Evolutionary conservation across 2,888 invertebrate genomes (phyloP), one percentile per base, ranked within the genome.

Genomic region (Trichopoda pennipes): DNA sequence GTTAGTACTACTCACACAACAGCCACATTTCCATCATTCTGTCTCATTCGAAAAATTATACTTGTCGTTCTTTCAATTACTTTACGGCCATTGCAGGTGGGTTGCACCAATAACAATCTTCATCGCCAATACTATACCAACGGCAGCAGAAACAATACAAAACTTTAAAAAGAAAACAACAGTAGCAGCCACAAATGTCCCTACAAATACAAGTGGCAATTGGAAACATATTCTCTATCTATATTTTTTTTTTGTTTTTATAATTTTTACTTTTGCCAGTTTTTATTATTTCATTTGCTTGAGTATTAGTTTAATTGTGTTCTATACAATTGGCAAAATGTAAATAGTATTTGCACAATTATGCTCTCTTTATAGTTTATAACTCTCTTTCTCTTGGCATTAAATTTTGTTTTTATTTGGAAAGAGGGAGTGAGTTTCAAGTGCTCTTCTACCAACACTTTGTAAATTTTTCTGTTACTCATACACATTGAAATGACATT

Each of bases 31-130:
- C 16, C n/a, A 80, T 79, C 82, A 82, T 68, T 80, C 82, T 68
- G 44, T 82, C 82, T 82, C 82, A 76, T 80, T 82, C 80, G 74
- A 14, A 75, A 66, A 49, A 56, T 72, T 70, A 78, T 80, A 61
- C 58, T 42, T 82, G 79, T 73, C 75, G 69, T 64, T 80, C 75
- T 63, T 82, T 61, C 77, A 78, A 76, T 80, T 76, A 74, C 72
- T 79, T 64, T 82, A 82, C 82, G 78, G 79, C 79, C 85, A 85
- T 86, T 86, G 88, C 89, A 89, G 89, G 89, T 89, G 89, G 88
- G 89, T 85, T 87, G 89, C 88, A 87, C 89, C 89, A 89, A 89
- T 88, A 88, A 89, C 88, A 89, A 87, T 85, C 84, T 77, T 83
- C 72, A 80, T 80, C 28, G 47, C 55, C 55, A 49, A 19, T 2